Evolutionary conservation across 2,113 vertebrate species (phyloP).

Genomic region (Phylloscopus whistleri): DNA sequence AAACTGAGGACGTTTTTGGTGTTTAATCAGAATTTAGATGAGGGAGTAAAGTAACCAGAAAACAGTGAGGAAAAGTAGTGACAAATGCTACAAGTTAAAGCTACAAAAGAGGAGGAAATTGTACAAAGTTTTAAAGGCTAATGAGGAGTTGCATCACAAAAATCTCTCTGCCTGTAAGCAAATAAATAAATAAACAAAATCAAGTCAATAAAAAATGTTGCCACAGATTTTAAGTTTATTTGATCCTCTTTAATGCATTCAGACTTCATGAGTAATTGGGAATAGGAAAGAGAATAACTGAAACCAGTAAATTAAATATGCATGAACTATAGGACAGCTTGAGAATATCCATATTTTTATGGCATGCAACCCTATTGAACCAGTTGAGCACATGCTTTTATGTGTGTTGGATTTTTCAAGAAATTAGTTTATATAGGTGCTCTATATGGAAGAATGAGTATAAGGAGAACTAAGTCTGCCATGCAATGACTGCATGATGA

Average conservation of each 20-base stretch:
- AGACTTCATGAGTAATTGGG: background rate
- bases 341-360: background rate
- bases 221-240: background rate
- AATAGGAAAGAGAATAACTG: background rate
- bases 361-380: background rate
- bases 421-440: background rate
- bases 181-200: background rate
- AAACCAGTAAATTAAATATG: conserved; percentile 20
- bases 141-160: background rate
- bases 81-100: background rate
- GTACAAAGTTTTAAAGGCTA: background rate
- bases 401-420: background rate
- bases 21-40: background rate
- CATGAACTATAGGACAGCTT: background rate
- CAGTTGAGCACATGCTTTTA: background rate
- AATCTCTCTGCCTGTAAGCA: background rate
- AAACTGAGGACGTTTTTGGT: background rate
- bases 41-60: background rate
- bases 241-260: conserved; percentile 24
- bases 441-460: background rate
- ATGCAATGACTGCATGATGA: background rate
- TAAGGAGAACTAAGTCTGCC: background rate
- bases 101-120: background rate
- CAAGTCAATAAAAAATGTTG: background rate
- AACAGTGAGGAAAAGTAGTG: background rate